phyloP scores from a whole-genome alignment of 2,113 vertebrate species.

The Emydura subglobosa region DNA sequence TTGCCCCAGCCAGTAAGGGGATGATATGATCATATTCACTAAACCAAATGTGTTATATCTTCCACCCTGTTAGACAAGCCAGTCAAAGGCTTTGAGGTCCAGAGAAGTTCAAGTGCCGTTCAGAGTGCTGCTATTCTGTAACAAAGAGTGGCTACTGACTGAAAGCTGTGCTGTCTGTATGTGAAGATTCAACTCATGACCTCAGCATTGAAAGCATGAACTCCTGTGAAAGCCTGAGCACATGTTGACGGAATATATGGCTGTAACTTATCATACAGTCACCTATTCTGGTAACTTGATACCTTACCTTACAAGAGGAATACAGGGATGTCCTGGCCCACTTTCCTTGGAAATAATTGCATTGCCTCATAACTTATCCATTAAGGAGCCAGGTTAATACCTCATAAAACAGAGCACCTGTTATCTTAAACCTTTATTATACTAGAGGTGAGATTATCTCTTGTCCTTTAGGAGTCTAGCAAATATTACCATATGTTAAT shows the following conservation, averaged over 20 bases:
- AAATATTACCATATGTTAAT: slow-evolving; percentile 16
- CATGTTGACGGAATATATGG: background rate
- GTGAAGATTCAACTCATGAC: background rate
- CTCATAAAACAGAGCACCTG: slow-evolving; percentile 4
- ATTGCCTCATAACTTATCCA: slow-evolving; percentile 22
- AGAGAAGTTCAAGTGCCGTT: background rate
- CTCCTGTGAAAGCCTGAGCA: background rate
- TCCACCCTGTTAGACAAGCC: background rate
- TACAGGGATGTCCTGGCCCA: background rate
- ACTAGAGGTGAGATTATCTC: background rate
- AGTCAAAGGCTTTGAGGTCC: background rate
- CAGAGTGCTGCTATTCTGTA: background rate
- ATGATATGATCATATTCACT: background rate
- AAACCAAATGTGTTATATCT: background rate
- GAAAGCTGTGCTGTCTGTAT: rapidly evolving
- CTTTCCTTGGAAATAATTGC: slow-evolving; percentile 31
- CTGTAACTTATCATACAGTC: background rate
- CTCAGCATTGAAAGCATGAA: background rate
- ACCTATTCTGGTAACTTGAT: background rate
- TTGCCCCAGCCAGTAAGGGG: background rate
- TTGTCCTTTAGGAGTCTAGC: slow-evolving; percentile 6
- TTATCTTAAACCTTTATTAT: background rate
- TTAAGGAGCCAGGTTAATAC: slow-evolving; percentile 2
- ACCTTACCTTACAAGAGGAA: background rate
- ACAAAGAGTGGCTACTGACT: background rate